A percentile compares a stretch with the other conserved stretches of the same genome.
phyloP scores from a whole-genome alignment of 2,113 vertebrate genomes.

The Thymallus thymallus region DNA sequence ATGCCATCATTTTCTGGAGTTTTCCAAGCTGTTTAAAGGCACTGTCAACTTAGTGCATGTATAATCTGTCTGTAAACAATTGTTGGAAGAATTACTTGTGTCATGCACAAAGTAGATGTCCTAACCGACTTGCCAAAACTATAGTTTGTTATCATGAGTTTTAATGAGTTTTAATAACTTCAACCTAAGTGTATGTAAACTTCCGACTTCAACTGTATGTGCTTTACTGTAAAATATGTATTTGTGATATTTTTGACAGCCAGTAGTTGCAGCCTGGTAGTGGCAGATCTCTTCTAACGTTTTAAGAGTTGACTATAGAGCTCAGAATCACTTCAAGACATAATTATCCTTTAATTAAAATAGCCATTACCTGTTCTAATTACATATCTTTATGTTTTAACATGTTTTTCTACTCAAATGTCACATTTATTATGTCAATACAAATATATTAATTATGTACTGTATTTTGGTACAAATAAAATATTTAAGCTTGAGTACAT shows the following conservation, averaged over 20 bases:
- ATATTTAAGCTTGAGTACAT: not conserved
- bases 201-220: no score
- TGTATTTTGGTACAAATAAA: constrained; percentile 59
- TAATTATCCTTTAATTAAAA: constrained; percentile 53
- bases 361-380: constrained; percentile 41
- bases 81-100: no score
- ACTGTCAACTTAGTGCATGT: no score
- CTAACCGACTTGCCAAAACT: no score
- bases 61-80: no score
- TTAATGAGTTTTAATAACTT: no score
- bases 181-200: no score
- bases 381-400: constrained; percentile 30
- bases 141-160: no score
- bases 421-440: constrained; percentile 48
- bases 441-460: constrained; percentile 51
- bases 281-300: constrained; percentile 1
- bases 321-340: constrained; percentile 9
- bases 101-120: no score
- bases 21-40: no score
- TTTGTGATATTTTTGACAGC: constrained; percentile 7
- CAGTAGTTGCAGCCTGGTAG: not conserved
- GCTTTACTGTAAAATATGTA: not conserved
- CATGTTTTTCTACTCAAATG: constrained; percentile 40
- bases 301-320: constrained; percentile 35
- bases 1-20: no score